Percentiles rank a stretch among this genome's conserved stretches.
Evolutionary conservation across 2,113 vertebrate genomes (phyloP).

Genomic region (Nannobrachium achirus): DNA sequence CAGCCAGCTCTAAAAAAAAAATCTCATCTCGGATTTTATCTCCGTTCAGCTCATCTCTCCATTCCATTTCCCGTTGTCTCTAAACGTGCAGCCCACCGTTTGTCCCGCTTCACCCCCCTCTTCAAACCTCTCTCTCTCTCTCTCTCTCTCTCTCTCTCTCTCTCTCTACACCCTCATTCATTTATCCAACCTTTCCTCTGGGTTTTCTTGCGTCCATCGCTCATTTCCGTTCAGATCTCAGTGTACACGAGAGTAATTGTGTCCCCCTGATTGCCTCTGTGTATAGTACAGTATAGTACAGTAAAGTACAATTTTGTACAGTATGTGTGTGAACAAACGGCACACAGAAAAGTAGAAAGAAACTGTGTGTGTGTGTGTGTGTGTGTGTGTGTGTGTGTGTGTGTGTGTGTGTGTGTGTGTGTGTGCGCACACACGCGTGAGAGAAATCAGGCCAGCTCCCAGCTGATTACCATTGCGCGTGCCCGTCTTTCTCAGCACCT

Average conservation of each 20-base stretch:
- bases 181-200: neutral
- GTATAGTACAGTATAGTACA: too few species aligned
- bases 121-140: conserved; percentile 1
- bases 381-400: conserved; percentile 7
- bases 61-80: too few species aligned
- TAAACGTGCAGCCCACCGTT: neutral
- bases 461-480: conserved; percentile 47
- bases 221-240: too few species aligned
- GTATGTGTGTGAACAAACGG: neutral
- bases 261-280: too few species aligned
- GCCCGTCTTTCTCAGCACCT: conserved; percentile 27
- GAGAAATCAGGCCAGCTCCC: conserved; percentile 70
- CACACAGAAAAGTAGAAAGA: neutral
- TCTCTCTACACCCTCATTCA: neutral
- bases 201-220: too few species aligned
- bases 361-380: conserved; percentile 3
- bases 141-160: neutral
- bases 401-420: conserved; percentile 8
- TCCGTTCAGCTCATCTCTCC: neutral
- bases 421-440: conserved; percentile 1
- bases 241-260: too few species aligned
- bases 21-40: conserved; percentile 17
- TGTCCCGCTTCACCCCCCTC: neutral
- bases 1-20: neutral
- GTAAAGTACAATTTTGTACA: neutral